Base-by-base conservation (phyloP, 2,888 invertebrate genomes). In the Protodeltote pygarga region DNA sequence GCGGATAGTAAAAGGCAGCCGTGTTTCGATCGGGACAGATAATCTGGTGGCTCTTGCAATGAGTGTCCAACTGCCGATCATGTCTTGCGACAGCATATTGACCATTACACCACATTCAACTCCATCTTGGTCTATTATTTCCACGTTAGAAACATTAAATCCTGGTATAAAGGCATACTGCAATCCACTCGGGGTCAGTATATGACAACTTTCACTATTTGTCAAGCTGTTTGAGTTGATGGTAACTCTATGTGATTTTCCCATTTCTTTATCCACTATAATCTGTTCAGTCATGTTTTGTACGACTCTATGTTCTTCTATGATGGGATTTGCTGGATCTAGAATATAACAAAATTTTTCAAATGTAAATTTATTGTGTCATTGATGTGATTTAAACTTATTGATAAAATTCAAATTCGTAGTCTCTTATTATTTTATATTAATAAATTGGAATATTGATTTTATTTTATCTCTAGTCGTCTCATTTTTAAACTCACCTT, bases 61-160 rank as follows among this genome's bases (percentile, higher is more conserved):
- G 9, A 89, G 69, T n/a, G 65, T 73, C 88, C 89, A 89, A 16
- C 77, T 65, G 4, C 89, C 89, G 3, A 83, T 45, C 34, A 68
- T 50, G 4, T 79, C 71, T 41, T 79, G 76, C 0, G 75, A 63
- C 14, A 49, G 14, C 0, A 87, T 71, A 6, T 51, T 60, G 0
- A 89, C 32, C 1, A 31, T 44, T 1, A 88, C 59, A 1, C 82
- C 83, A 42, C 89, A 89, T 14, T 75, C 73, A 13, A 77, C 57
- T 1, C 52, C 41, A 8, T 15, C 6, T 16, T 59, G 69, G 20
- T 66, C 24, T 4, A 83, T 35, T 8, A 73, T 58, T 59, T 79
- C 63, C 1, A 87, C 54, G 17, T 78, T 78, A 2, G 72, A 23
- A 1, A 79, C 16, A 14, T 73, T 54, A 29, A 80, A 72, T 2